These are phyloP conservation scores for Cheilosia scutellata DNA, from an alignment of 2,888 invertebrate genomes.

Conservation along the genomic window DNA sequence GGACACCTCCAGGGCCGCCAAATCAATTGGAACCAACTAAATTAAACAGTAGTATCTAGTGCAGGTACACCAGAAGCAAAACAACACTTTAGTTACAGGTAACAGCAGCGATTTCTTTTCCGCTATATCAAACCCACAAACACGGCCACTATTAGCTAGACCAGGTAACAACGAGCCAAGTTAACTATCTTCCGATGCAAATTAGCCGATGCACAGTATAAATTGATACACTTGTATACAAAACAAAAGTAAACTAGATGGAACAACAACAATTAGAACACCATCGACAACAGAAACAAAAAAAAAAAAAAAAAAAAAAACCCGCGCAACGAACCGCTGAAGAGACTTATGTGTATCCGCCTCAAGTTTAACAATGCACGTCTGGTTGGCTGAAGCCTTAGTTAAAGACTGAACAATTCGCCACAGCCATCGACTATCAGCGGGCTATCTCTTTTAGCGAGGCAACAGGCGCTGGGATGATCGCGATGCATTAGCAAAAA, in stretches of 20 bases:
- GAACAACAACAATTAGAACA: constrained; percentile 46
- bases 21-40: constrained; percentile 16
- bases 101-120: constrained; percentile 64
- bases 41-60: constrained; percentile 34
- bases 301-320: constrained; percentile 1
- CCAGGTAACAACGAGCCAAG: constrained; percentile 15
- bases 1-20: neutral
- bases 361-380: constrained; percentile 52
- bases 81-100: constrained; percentile 23
- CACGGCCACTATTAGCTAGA: constrained; percentile 7
- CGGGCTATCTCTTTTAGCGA: constrained; percentile 20
- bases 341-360: constrained; percentile 9
- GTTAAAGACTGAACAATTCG: constrained; percentile 68
- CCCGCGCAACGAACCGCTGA: constrained; percentile 49
- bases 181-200: constrained; percentile 63
- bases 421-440: constrained; percentile 54
- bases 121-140: constrained; percentile 12
- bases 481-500: constrained; percentile 41
- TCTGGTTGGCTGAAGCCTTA: constrained; percentile 70
- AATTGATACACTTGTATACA: constrained; percentile 41
- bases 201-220: constrained; percentile 58
- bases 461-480: constrained; percentile 7
- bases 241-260: constrained; percentile 11
- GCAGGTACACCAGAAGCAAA: constrained; percentile 8
- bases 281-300: constrained; percentile 21